phyloP scores from a whole-genome alignment of 1,140 invertebrate species.

The Oreohelix idahoensis region DNA sequence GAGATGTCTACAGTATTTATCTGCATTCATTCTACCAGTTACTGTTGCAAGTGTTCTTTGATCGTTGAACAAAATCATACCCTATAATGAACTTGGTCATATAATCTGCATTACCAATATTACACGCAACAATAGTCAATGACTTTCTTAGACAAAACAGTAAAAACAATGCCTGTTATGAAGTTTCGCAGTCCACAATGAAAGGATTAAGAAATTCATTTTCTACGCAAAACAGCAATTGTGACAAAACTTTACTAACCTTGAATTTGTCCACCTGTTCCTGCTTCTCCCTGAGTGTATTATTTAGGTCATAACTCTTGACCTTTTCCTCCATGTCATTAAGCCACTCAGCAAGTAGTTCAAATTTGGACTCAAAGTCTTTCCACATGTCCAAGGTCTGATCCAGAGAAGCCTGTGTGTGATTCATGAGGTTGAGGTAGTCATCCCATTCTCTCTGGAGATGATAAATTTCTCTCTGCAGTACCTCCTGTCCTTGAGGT shows the following conservation, averaged over 20 bases:
- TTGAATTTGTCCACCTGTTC: conserved; percentile 82
- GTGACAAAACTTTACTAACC: conserved; percentile 67
- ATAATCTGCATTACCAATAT: no score
- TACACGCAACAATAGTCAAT: no score
- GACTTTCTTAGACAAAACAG: no score
- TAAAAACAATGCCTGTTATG: no score
- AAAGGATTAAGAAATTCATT: no score
- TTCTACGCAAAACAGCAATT: no score
- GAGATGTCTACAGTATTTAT: no score
- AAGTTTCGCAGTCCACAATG: no score
- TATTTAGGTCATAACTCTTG: conserved; percentile 87
- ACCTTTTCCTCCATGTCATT: conserved; percentile 86
- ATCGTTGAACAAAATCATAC: no score
- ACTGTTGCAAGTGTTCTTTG: no score
- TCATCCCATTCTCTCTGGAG: conserved; percentile 76
- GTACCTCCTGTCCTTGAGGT: conserved; percentile 75
- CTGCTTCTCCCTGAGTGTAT: conserved; percentile 86
- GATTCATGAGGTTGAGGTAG: conserved; percentile 69
- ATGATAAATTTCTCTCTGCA: conserved; percentile 83
- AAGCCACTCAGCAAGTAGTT: conserved; percentile 88
- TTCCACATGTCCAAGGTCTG: conserved; percentile 86
- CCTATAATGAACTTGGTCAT: no score
- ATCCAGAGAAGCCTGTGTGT: conserved; percentile 77
- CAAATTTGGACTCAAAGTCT: conserved; percentile 87
- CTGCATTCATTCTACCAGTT: no score